Evolutionary conservation across 1,140 invertebrate species (phyloP).

Genomic region (Atta cephalotes): DNA sequence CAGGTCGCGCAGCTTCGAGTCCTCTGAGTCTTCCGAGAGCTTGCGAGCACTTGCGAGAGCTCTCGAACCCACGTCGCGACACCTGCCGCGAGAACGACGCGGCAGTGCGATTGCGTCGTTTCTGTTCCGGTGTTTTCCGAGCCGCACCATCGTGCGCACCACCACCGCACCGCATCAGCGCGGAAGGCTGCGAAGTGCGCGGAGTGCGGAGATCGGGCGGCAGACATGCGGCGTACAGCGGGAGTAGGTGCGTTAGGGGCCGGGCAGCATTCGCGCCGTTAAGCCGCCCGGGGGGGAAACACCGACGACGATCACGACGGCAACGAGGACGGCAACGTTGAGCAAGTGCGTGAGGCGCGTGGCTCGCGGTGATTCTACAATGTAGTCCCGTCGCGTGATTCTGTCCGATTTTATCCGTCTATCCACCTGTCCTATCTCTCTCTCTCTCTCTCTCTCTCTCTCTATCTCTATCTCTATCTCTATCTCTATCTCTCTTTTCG

Average conservation of each 20-base stretch:
- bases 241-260: conserved; percentile 66
- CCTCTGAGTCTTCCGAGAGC: too few species aligned
- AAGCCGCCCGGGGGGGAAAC: conserved; percentile 22
- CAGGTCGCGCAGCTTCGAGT: conserved; percentile 8
- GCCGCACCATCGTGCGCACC: neutral
- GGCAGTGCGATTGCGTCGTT: conserved; percentile 65
- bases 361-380: conserved; percentile 43
- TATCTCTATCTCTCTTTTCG: conserved; percentile 15
- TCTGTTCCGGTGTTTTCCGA: conserved; percentile 71
- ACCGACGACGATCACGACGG: neutral
- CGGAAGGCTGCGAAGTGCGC: neutral
- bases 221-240: conserved; percentile 72
- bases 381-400: conserved; percentile 37
- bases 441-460: neutral
- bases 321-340: conserved; percentile 10
- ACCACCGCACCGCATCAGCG: neutral
- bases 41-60: too few species aligned
- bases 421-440: neutral
- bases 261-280: conserved; percentile 57
- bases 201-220: conserved; percentile 6
- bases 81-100: conserved; percentile 80
- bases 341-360: conserved; percentile 29
- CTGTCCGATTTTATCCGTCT: neutral
- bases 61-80: conserved; percentile 64
- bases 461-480: neutral